Conservation (phyloP, 2,888 invertebrate species). For the Exephanes ischioxanthus region DNA sequence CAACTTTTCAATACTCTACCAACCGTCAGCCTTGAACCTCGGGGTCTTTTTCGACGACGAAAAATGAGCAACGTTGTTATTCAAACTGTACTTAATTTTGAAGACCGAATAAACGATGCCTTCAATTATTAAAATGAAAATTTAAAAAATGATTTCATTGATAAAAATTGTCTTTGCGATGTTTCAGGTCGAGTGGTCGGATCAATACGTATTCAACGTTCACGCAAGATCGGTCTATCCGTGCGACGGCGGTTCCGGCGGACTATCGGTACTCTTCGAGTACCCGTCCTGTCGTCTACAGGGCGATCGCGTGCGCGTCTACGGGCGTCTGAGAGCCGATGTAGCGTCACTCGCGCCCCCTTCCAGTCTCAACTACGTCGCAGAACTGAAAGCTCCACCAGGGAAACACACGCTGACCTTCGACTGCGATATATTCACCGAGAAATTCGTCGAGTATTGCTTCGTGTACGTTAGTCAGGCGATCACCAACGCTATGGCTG, state of each 20-base stretch:
- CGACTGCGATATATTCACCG: conserved; percentile 93
- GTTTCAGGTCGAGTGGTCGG: conserved; percentile 92
- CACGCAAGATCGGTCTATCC: conserved; percentile 94
- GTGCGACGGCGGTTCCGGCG: conserved; percentile 90
- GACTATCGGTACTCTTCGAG: conserved; percentile 92
- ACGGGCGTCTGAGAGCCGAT: conserved; percentile 90
- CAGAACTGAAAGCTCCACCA: conserved; percentile 88
- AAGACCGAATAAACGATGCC: background rate
- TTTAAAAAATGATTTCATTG: background rate
- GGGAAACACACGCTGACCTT: conserved; percentile 92
- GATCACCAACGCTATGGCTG: conserved; percentile 93
- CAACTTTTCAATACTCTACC: conserved; percentile 37
- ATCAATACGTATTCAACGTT: conserved; percentile 94
- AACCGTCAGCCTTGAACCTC: background rate
- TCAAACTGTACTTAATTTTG: background rate
- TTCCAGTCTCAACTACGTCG: conserved; percentile 88
- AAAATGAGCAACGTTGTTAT: background rate
- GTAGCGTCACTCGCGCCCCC: conserved; percentile 90
- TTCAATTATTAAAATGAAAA: too few relatives aligned
- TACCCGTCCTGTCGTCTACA: conserved; percentile 94
- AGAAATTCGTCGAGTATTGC: conserved; percentile 94
- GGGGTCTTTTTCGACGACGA: background rate
- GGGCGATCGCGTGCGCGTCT: conserved; percentile 92
- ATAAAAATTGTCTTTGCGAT: conserved; percentile 39
- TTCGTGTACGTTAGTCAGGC: conserved; percentile 95